Percentiles rank a stretch among this genome's conserved stretches.
phyloP scores from a whole-genome alignment of 1,140 invertebrate species.

The Augochlora pura region DNA sequence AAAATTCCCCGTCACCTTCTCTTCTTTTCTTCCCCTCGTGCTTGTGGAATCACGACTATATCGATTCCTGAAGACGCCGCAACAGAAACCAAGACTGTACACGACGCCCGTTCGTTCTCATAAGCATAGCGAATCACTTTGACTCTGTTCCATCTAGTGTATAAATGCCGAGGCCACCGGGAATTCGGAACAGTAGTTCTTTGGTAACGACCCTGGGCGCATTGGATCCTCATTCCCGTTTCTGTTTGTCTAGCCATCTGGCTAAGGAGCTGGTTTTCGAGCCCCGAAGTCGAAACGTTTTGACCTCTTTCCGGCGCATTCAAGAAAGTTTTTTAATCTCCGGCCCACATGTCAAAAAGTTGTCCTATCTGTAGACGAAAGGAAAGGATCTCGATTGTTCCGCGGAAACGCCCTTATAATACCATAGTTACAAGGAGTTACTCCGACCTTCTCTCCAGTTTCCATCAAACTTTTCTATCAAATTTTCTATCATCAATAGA shows the following conservation, averaged over 20 bases:
- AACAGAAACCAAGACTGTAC: background rate
- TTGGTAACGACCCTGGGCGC: background rate
- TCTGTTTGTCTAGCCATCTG: background rate
- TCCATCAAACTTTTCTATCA: no score
- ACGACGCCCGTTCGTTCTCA: background rate
- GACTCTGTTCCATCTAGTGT: background rate
- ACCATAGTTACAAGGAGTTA: no score
- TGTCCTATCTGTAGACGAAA: background rate
- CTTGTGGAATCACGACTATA: background rate
- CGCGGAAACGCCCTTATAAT: background rate
- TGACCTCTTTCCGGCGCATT: background rate
- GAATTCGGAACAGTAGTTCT: background rate
- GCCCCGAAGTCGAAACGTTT: background rate
- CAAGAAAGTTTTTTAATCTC: background rate
- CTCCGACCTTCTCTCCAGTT: no score
- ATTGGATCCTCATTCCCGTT: slow-evolving; percentile 3
- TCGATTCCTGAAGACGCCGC: slow-evolving; percentile 12
- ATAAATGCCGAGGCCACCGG: background rate
- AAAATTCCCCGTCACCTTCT: slow-evolving; percentile 2
- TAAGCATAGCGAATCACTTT: background rate
- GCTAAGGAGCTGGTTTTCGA: background rate
- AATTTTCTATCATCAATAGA: no score
- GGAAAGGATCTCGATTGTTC: background rate
- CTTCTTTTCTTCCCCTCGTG: background rate
- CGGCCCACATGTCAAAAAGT: background rate